These are phyloP conservation scores for Mormyrus proboscirostris DNA, from an alignment of 2,797 vertebrate species.

Conservation along the genomic window DNA sequence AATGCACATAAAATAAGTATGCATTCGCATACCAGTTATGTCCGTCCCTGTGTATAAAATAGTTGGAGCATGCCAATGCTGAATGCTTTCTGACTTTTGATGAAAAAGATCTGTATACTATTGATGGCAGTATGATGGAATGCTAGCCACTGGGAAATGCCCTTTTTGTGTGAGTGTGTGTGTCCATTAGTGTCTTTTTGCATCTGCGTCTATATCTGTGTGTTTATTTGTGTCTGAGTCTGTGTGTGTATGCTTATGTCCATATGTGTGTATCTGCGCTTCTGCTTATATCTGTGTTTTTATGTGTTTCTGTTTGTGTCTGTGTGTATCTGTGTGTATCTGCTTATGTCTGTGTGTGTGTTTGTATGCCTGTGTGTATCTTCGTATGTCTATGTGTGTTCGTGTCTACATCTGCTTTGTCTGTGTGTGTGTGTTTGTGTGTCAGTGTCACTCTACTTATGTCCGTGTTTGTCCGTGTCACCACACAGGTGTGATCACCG, in stretches of 20 bases:
- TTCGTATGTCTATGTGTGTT: not conserved
- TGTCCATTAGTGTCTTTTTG: not conserved
- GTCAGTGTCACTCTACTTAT: slow-evolving; percentile 23
- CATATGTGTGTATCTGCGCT: not conserved
- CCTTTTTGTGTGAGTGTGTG: no score
- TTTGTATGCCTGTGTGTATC: not conserved
- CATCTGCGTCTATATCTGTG: not conserved
- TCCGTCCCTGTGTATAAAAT: not conserved
- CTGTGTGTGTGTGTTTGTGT: not conserved
- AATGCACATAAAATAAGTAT: not conserved
- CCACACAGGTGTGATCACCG: slow-evolving; percentile 70
- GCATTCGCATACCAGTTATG: not conserved
- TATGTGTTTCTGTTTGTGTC: not conserved
- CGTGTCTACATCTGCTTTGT: not conserved
- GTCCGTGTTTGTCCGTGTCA: slow-evolving; percentile 21
- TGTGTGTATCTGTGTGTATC: not conserved
- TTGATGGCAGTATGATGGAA: not conserved
- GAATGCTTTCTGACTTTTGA: not conserved
- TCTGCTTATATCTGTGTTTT: no score
- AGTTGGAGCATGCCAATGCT: not conserved
- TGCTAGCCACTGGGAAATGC: not conserved
- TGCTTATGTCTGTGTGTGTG: slow-evolving; percentile 16
- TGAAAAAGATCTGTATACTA: not conserved
- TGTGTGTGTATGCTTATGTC: not conserved
- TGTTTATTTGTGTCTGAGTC: not conserved